Conservation (phyloP, 2,888 invertebrate genomes). For the Acronicta aceris region DNA sequence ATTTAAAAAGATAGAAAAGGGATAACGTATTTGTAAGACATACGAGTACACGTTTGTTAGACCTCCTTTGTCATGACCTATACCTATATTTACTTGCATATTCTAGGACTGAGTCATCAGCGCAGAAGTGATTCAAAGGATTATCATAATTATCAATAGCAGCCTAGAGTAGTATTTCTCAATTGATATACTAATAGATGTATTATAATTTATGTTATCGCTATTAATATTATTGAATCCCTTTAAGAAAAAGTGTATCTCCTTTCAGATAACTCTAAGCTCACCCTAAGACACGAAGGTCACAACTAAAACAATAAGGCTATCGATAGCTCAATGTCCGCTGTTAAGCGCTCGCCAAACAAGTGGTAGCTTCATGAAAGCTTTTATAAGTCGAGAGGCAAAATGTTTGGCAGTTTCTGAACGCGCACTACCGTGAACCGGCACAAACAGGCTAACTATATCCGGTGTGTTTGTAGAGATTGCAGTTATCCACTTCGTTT, state of each 20-base stretch:
- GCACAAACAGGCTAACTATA: conserved; percentile 30
- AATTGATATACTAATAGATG: too few species aligned
- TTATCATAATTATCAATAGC: too few species aligned
- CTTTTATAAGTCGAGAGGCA: conserved; percentile 43
- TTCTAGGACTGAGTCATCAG: too few species aligned
- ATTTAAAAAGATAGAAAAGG: conserved; percentile 9
- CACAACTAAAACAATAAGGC: conserved; percentile 23
- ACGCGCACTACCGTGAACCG: conserved; percentile 4
- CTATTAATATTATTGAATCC: too few species aligned
- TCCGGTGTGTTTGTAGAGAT: conserved; percentile 37
- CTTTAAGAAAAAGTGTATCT: too few species aligned
- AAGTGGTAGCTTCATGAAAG: conserved; percentile 40
- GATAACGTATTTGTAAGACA: conserved; percentile 5
- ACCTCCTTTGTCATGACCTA: not conserved
- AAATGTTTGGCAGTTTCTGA: conserved; percentile 28
- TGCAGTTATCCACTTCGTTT: too few species aligned
- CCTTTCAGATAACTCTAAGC: too few species aligned
- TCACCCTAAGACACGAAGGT: too few species aligned
- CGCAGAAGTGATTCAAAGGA: too few species aligned
- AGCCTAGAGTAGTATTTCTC: too few species aligned
- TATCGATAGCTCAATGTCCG: conserved; percentile 18
- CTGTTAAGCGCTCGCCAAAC: conserved; percentile 47
- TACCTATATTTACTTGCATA: not conserved
- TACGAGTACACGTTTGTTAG: too few species aligned
- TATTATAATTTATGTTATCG: too few species aligned